Evolutionary conservation across 2,113 vertebrate species (phyloP).

Genomic region (Dromiciops gliroides): DNA sequence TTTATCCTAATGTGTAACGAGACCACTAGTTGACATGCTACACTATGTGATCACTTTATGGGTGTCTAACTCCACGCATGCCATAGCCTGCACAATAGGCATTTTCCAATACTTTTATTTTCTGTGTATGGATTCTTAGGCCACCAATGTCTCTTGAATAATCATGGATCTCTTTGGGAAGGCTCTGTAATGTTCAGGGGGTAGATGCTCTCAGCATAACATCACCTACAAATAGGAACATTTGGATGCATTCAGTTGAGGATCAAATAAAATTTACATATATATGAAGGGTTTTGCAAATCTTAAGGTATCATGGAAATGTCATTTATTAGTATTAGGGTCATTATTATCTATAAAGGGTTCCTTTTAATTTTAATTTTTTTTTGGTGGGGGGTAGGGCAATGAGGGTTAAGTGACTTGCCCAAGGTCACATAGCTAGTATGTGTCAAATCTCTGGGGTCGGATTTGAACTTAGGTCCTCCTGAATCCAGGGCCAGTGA

Average conservation of each 20-base stretch:
- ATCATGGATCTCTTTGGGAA: not conserved
- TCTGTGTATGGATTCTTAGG: not conserved
- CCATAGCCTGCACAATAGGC: not conserved
- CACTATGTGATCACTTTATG: not conserved
- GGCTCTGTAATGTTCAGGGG: not conserved
- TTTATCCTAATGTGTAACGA: conserved; percentile 26
- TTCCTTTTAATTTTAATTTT: too few species aligned
- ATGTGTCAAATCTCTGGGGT: too few species aligned
- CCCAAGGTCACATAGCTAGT: too few species aligned
- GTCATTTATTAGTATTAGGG: not conserved
- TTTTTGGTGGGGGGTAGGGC: too few species aligned
- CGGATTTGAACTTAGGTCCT: too few species aligned
- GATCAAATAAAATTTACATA: not conserved
- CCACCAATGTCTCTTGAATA: not conserved
- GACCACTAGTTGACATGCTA: conserved; percentile 8
- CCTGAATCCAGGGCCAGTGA: too few species aligned
- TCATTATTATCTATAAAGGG: not conserved
- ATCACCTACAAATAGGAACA: not conserved
- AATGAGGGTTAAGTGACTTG: too few species aligned
- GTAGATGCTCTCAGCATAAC: not conserved
- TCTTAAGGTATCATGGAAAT: not conserved
- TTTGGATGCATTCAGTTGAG: not conserved
- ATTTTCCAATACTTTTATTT: not conserved
- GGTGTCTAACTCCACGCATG: not conserved
- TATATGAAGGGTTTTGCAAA: not conserved